A percentile compares a stretch with the other conserved stretches of the same genome.
phyloP scores from a whole-genome alignment of 2,888 invertebrate genomes.

The Melieria picta region DNA sequence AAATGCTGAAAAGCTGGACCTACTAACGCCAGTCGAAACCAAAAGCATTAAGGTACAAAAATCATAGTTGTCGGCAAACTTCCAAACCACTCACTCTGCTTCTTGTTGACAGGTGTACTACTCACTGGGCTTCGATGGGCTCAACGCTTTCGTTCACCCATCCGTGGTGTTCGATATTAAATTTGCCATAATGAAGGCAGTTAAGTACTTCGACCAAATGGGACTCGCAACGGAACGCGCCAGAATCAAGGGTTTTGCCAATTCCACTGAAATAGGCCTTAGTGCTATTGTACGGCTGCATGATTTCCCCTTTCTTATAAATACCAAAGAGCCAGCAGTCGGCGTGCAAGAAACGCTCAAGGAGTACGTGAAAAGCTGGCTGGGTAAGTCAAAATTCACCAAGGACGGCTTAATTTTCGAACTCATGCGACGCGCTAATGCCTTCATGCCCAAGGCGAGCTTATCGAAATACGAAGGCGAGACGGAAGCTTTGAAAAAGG shows the following conservation, averaged over 20 bases:
- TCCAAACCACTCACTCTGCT: background rate
- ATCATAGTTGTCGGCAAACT: background rate
- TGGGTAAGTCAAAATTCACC: conserved; percentile 50
- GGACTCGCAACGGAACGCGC: conserved; percentile 45
- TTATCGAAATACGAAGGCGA: conserved; percentile 47
- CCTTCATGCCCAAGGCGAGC: conserved; percentile 48
- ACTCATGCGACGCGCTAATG: conserved; percentile 50
- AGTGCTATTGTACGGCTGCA: conserved; percentile 45
- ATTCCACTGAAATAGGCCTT: conserved; percentile 52
- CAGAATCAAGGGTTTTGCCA: conserved; percentile 42
- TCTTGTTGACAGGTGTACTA: conserved; percentile 46
- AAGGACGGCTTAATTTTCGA: conserved; percentile 55
- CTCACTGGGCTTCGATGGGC: conserved; percentile 48
- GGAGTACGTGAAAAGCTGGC: conserved; percentile 42
- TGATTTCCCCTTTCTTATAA: conserved; percentile 44
- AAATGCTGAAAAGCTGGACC: conserved; percentile 63
- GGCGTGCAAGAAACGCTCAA: conserved; percentile 19
- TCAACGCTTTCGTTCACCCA: conserved; percentile 49
- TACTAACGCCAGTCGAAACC: conserved; percentile 69
- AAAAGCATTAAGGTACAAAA: conserved; percentile 64
- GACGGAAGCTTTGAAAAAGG: conserved; percentile 23
- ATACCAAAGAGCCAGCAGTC: background rate
- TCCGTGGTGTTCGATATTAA: conserved; percentile 50
- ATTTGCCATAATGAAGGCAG: conserved; percentile 49
- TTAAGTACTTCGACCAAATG: conserved; percentile 46